Base-by-base conservation (phyloP, 2,888 invertebrate species). In the Hemicrepidius hirtus region DNA sequence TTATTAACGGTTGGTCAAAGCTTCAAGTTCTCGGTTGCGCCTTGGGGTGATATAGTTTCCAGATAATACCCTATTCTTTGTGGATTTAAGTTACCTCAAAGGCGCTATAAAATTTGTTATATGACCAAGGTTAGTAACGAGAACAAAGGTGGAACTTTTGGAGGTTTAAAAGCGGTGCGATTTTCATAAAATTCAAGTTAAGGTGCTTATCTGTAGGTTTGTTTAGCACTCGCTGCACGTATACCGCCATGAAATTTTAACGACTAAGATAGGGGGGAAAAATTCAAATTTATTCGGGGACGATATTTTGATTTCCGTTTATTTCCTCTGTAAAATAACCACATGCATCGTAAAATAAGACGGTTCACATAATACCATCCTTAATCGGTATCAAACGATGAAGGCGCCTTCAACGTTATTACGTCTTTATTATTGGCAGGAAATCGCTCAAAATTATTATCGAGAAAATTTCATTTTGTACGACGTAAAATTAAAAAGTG, bases 101-200 rank as follows among this genome's bases (percentile, higher is more conserved):
- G 16, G 21, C 20, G 24, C 50, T 7, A 50, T 53, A 53, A 53
- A 32, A 28, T 53, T 24, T 28, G 53, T 21, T 21, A n/a, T 53
- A 28, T 13, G n/a, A 1, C 10, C 13, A 28, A 53, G 6, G 28
- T 24, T 53, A n/a, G 21, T 28, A 18, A 16, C 28, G 50, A 53
- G 32, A 53, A 53, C 24, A 53, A 24, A 53, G 13, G 32, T 28
- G 3, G 28, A 28, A 53, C 28, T 13, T 53, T n/a, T 13, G 5
- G 1, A n/a, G 13, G n/a, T 2, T 28, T 16, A 7, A 53, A 9
- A 53, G 28, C 28, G 28, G 28, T 53, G n/a, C 16, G 28, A 28
- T 53, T 53, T 53, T 53, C 53, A 53, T 53, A 53, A 53, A 53
- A 28, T 13, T 28, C 13, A 5, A 24, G 28, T 53, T 28, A 28